Evolutionary conservation across 2,888 invertebrate genomes (phyloP).

Genomic region (Mylabris sibirica): DNA sequence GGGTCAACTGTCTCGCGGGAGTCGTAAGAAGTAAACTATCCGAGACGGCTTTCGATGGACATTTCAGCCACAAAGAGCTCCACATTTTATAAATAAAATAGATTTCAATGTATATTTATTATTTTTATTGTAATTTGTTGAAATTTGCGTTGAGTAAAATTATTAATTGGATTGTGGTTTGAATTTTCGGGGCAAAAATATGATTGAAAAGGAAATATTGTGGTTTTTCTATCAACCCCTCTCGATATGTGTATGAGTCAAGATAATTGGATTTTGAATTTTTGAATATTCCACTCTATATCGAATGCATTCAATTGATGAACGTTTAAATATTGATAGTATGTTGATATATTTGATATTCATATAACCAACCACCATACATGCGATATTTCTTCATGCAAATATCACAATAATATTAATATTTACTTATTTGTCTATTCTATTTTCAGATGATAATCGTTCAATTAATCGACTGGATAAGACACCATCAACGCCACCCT

Average conservation of each 20-base stretch:
- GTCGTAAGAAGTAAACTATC: slow-evolving; percentile 58
- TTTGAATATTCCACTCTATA: slow-evolving; percentile 50
- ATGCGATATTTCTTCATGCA: slow-evolving; percentile 56
- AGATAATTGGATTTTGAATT: slow-evolving; percentile 54
- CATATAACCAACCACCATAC: slow-evolving; percentile 47
- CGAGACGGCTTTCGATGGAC: slow-evolving; percentile 53
- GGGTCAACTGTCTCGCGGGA: slow-evolving; percentile 59
- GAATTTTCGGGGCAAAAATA: neutral
- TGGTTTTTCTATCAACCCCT: slow-evolving; percentile 15
- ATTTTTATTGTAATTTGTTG: neutral
- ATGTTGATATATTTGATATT: slow-evolving; percentile 46
- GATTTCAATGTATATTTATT: slow-evolving; percentile 33
- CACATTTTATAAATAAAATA: slow-evolving; percentile 55
- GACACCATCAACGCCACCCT: slow-evolving; percentile 80
- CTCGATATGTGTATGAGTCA: slow-evolving; percentile 40
- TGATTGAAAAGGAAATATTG: neutral
- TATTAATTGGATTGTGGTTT: slow-evolving; percentile 17
- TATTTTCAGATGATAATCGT: slow-evolving; percentile 64
- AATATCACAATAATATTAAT: slow-evolving; percentile 48
- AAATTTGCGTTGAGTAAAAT: neutral
- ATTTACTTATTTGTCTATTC: slow-evolving; percentile 30
- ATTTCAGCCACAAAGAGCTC: slow-evolving; percentile 52
- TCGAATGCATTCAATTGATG: slow-evolving; percentile 46
- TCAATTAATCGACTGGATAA: slow-evolving; percentile 70
- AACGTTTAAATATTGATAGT: slow-evolving; percentile 55